phyloP scores from a whole-genome alignment of 2,888 invertebrate genomes.

The Parnassius smintheus region DNA sequence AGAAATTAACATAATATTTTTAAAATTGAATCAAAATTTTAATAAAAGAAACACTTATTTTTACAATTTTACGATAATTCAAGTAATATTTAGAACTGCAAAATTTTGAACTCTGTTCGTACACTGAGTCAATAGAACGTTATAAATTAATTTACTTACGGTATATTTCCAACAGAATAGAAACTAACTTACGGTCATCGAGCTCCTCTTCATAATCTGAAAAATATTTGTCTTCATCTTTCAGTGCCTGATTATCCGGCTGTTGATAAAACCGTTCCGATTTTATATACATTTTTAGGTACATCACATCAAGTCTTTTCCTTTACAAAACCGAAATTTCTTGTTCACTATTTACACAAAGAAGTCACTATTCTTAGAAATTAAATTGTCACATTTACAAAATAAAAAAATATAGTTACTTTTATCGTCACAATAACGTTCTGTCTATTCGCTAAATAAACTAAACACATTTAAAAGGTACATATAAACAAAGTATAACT shows the following conservation, averaged over 20 bases:
- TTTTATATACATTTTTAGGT: slow-evolving; percentile 74
- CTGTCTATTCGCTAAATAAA: neutral
- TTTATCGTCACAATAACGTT: neutral
- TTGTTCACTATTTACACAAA: neutral
- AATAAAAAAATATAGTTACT: neutral
- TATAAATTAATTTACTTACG: too few relatives aligned
- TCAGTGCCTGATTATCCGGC: slow-evolving; percentile 60
- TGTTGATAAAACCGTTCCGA: slow-evolving; percentile 72
- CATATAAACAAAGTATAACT: too few relatives aligned
- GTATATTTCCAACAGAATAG: neutral
- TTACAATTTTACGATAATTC: too few relatives aligned
- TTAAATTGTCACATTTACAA: neutral
- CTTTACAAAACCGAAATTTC: neutral
- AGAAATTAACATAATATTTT: too few relatives aligned
- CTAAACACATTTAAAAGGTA: too few relatives aligned
- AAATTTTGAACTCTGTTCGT: too few relatives aligned
- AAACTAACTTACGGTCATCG: slow-evolving; percentile 63
- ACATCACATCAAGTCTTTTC: slow-evolving; percentile 51
- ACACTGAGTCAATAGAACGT: too few relatives aligned
- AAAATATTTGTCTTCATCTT: slow-evolving; percentile 60
- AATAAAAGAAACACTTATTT: too few relatives aligned
- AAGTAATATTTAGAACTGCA: too few relatives aligned
- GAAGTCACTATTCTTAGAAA: neutral
- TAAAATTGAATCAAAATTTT: too few relatives aligned
- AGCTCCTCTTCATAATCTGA: slow-evolving; percentile 70